Evolutionary conservation across 2,888 invertebrate species (phyloP), one percentile per base, ranked within the genome.

Genomic region (Frankliniella fusca): DNA sequence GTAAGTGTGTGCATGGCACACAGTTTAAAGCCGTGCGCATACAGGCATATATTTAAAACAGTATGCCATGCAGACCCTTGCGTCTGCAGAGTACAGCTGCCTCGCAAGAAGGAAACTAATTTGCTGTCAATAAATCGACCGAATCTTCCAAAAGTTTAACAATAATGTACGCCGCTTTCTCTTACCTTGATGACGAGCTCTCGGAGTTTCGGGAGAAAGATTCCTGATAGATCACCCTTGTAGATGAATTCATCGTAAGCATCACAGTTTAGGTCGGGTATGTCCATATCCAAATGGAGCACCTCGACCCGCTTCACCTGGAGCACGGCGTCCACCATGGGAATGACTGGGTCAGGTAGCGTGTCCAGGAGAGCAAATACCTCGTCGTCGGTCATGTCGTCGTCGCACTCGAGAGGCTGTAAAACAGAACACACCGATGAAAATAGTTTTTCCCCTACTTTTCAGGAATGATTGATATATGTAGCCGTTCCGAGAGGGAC

Each of bases 141-240:
- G 50, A 50, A 50, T 50, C 50, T 50, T 50, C 9, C 50, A 50
- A 9, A n/a, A 50, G 9, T 50, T 50, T 15, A 50, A 50, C 9
- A 50, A 50, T 50, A 50, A 50, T 20, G 65, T 65, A 65, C 10
- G 65, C 65, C 65, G 65, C 65, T 65, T 65, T 65, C 20, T 20
- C 11, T 20, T 65, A 65, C 65, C 65, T 65, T 65, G 65, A 65
- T 65, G 20, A 15, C 65, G 65, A 65, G 65, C 20, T 15, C 65
- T 65, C 65, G 65, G 11, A 65, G 65, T 65, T 65, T 65, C 65
- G 65, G 65, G 65, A 65, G 65, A 65, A 20, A 65, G 65, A 65
- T 65, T 65, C 65, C 65, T 65, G 65, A 65, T 11, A 65, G 65
- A 10, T 65, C 65, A 65, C 65, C 15, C 20, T 65, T 10, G 65